Percentiles rank a stretch among this genome's conserved stretches.
These are phyloP conservation scores for Hydrolagus colliei DNA, from an alignment of 2,797 vertebrate genomes.

Conservation along the genomic window DNA sequence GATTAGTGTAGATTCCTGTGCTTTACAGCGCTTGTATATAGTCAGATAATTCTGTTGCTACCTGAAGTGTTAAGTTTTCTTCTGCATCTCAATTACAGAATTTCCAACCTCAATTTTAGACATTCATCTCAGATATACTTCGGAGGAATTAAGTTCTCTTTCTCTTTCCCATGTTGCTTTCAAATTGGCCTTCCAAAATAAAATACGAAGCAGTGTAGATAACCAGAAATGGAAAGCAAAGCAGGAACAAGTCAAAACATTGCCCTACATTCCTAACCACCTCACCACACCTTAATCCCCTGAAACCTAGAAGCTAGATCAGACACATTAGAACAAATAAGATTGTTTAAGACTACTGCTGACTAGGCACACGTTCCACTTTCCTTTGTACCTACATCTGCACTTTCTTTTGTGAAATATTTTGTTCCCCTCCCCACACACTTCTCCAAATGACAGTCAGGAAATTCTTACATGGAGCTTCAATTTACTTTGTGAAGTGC, in stretches of 20 bases:
- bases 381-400: background rate
- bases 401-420: background rate
- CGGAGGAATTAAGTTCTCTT: background rate
- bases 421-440: background rate
- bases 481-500: too few species aligned
- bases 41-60: background rate
- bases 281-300: slow-evolving; percentile 13
- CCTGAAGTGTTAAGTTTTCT: background rate
- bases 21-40: background rate
- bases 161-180: background rate
- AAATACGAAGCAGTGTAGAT: background rate
- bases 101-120: too few species aligned
- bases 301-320: background rate
- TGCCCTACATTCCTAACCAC: slow-evolving; percentile 2
- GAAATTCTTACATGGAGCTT: background rate
- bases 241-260: slow-evolving; percentile 25
- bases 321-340: background rate
- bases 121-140: too few species aligned
- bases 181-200: background rate
- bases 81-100: background rate
- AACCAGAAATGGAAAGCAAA: background rate
- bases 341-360: background rate
- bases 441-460: background rate
- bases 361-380: background rate
- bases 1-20: background rate